A percentile compares a stretch with the other conserved stretches of the same genome.
These are phyloP conservation scores for Doryteuthis pealeii DNA, from an alignment of 1,140 invertebrate species.

Conservation along the genomic window DNA sequence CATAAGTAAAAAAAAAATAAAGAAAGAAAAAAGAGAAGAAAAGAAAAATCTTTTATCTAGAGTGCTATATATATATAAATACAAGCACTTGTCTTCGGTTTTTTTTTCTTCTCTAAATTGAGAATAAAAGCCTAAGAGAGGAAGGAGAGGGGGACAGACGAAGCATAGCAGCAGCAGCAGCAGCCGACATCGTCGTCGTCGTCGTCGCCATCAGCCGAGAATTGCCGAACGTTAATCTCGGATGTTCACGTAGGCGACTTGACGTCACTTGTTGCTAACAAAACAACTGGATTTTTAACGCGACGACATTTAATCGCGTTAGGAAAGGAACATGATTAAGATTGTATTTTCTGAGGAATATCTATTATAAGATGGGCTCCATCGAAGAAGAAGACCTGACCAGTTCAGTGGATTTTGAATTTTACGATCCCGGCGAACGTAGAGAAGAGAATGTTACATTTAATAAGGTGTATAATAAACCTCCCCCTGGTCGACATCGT, in stretches of 20 bases:
- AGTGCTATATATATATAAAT: no score
- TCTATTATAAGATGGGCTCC: not conserved
- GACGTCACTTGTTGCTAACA: slow-evolving; percentile 10
- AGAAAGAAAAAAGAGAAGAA: no score
- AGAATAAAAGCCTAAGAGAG: no score
- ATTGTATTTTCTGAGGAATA: not conserved
- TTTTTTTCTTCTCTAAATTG: no score
- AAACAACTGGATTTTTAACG: not conserved
- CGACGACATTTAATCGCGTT: not conserved
- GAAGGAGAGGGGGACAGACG: no score
- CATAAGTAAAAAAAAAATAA: no score
- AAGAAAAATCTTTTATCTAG: no score
- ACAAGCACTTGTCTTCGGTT: no score
- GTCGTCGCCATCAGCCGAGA: not conserved
- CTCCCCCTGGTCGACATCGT: not conserved
- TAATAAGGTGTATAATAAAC: not conserved
- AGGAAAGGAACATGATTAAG: not conserved
- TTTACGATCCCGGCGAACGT: not conserved
- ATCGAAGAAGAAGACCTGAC: not conserved
- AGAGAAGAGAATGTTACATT: not conserved
- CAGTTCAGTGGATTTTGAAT: not conserved
- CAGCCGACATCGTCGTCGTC: not conserved
- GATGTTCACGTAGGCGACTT: not conserved
- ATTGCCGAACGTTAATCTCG: not conserved
- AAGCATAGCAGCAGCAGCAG: not conserved